These are phyloP conservation scores for Megathymus violae DNA, from an alignment of 1,140 invertebrate species.

Conservation along the genomic window DNA sequence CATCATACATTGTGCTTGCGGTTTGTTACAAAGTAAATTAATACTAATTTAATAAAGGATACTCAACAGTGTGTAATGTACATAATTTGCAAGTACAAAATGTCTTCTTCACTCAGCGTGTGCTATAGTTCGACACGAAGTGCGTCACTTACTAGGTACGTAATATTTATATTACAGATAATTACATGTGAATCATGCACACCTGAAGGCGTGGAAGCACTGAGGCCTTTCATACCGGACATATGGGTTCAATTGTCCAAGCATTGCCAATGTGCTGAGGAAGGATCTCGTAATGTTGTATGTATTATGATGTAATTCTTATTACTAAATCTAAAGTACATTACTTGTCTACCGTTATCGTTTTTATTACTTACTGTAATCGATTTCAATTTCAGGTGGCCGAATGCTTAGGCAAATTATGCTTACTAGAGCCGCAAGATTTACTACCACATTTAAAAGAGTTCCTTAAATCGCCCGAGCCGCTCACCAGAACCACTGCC, in stretches of 20 bases:
- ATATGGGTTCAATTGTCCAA: constrained; percentile 95
- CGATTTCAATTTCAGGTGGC: constrained; percentile 85
- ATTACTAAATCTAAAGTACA: no score
- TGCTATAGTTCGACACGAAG: no score
- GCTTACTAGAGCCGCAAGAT: constrained; percentile 95
- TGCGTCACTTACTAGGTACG: no score
- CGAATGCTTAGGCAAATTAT: constrained; percentile 98
- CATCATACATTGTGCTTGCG: no score
- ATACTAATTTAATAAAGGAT: no score
- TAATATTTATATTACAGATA: constrained; percentile 89
- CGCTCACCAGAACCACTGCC: constrained; percentile 97
- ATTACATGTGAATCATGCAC: constrained; percentile 94
- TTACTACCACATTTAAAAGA: constrained; percentile 91
- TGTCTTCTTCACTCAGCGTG: no score
- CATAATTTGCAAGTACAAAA: no score
- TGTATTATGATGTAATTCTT: constrained; percentile 46
- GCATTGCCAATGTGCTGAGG: constrained; percentile 97
- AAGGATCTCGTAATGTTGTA: constrained; percentile 98
- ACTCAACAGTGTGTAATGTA: no score
- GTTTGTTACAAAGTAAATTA: no score
- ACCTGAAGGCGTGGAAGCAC: constrained; percentile 89
- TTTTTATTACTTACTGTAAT: constrained; percentile 14
- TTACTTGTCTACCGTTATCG: no score
- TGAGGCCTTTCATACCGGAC: constrained; percentile 94
- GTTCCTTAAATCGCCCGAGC: constrained; percentile 90